These are phyloP conservation scores for Pomacea canaliculata DNA, from an alignment of 2,888 invertebrate species.

Conservation along the genomic window DNA sequence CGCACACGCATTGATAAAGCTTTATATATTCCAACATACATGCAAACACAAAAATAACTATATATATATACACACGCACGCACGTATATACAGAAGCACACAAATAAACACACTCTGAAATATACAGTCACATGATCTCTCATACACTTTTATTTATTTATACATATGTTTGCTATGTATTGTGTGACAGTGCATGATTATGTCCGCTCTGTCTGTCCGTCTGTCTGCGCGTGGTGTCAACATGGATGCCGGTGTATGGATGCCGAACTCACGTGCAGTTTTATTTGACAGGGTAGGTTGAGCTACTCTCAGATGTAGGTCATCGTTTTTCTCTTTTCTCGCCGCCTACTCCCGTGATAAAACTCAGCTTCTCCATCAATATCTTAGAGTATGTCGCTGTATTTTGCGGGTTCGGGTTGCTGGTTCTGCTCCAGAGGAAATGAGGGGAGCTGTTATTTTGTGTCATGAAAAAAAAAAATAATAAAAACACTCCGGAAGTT, in stretches of 20 bases:
- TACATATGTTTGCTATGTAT: background rate
- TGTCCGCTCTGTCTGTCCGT: background rate
- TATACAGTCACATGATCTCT: background rate
- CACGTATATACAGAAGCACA: background rate
- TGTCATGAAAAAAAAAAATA: no score
- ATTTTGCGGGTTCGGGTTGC: no score
- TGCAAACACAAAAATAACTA: background rate
- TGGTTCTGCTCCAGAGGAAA: no score
- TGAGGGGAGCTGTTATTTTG: no score
- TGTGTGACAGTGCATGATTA: background rate
- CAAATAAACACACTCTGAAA: background rate
- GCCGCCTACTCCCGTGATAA: no score
- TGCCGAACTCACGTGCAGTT: background rate
- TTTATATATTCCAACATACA: background rate
- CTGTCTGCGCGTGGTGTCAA: background rate
- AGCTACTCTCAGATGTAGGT: no score
- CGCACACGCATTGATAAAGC: background rate
- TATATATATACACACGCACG: background rate
- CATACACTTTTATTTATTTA: background rate
- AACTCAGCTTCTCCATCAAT: no score
- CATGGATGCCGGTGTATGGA: background rate
- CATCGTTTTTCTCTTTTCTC: no score
- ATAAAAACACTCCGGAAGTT: no score
- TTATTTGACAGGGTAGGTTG: no score
- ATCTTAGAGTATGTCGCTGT: no score